Percentiles rank a stretch among this genome's conserved stretches.
These are phyloP conservation scores for Phyllostomus hastatus DNA, from an alignment of 2,113 vertebrate species.

Conservation along the genomic window DNA sequence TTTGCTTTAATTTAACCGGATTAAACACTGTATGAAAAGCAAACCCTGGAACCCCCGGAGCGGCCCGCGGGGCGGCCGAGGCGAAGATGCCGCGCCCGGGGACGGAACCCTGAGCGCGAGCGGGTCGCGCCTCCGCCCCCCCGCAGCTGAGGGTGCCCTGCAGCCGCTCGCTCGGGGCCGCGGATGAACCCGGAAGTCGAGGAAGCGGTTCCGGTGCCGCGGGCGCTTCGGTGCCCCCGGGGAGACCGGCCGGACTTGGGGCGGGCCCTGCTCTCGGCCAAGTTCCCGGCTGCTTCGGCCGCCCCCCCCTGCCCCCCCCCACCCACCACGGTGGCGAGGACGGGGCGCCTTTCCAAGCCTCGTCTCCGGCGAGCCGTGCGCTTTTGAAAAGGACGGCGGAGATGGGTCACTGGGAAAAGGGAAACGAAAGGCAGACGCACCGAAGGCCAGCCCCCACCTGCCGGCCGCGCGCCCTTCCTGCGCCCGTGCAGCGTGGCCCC, in stretches of 20 bases:
- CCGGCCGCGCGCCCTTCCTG: not conserved
- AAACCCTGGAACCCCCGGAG: too few species aligned
- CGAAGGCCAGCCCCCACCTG: rapidly evolving
- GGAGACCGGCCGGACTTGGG: too few species aligned
- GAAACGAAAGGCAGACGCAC: too few species aligned
- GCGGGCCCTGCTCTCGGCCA: too few species aligned
- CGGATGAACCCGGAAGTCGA: rapidly evolving
- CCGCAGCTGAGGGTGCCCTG: too few species aligned
- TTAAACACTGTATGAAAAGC: not conserved
- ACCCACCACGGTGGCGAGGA: not conserved
- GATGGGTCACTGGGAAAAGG: not conserved
- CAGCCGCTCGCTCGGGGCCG: not conserved
- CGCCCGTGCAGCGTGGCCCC: too few species aligned
- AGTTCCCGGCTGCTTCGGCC: too few species aligned
- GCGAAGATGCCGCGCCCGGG: rapidly evolving
- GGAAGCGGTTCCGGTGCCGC: rapidly evolving
- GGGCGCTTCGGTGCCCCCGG: too few species aligned
- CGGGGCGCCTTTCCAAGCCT: not conserved
- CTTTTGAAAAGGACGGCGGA: not conserved
- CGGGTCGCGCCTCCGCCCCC: too few species aligned
- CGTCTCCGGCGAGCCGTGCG: not conserved
- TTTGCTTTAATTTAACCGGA: not conserved
- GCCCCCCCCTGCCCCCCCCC: not conserved
- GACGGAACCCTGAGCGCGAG: too few species aligned
- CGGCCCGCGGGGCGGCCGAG: rapidly evolving